Percentiles rank a stretch among this genome's conserved stretches.
Conservation (phyloP, 2,113 vertebrate species). For the Helogale parvula region DNA sequence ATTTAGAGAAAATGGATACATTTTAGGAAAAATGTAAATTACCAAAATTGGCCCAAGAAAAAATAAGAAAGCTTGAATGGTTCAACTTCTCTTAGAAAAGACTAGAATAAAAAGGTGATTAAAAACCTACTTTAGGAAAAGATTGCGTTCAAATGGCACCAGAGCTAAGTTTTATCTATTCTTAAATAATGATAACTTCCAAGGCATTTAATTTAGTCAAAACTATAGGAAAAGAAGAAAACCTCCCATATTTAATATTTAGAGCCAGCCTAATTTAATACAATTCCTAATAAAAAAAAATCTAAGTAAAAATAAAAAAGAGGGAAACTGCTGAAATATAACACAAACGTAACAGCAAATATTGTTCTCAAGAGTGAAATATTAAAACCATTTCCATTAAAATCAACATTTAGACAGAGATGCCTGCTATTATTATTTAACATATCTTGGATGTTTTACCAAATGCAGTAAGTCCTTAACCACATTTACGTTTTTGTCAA, state of each 20-base stretch:
- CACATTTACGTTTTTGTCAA: not conserved
- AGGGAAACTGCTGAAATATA: not conserved
- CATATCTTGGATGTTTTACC: not conserved
- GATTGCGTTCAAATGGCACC: not conserved
- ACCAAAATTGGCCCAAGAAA: not conserved
- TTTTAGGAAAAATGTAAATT: conserved; percentile 15
- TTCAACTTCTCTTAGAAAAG: not conserved
- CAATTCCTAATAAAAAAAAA: conserved; percentile 4
- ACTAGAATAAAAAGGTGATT: not conserved
- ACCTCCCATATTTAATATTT: not conserved
- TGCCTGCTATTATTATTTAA: not conserved
- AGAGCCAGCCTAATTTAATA: not conserved
- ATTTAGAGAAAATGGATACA: conserved; percentile 7
- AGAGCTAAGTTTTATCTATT: not conserved
- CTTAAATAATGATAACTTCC: not conserved
- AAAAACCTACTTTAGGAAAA: not conserved
- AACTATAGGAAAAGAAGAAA: conserved; percentile 1
- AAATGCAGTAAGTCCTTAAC: not conserved
- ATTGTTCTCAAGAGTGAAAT: not conserved
- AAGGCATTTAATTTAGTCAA: not conserved
- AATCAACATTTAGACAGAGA: conserved; percentile 7
- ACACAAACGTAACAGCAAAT: conserved; percentile 20
- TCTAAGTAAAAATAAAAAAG: conserved; percentile 20
- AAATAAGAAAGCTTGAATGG: not conserved
- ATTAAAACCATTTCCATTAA: not conserved